Conservation (phyloP, 2,797 vertebrate genomes). For the Hephaestus fuliginosus region DNA sequence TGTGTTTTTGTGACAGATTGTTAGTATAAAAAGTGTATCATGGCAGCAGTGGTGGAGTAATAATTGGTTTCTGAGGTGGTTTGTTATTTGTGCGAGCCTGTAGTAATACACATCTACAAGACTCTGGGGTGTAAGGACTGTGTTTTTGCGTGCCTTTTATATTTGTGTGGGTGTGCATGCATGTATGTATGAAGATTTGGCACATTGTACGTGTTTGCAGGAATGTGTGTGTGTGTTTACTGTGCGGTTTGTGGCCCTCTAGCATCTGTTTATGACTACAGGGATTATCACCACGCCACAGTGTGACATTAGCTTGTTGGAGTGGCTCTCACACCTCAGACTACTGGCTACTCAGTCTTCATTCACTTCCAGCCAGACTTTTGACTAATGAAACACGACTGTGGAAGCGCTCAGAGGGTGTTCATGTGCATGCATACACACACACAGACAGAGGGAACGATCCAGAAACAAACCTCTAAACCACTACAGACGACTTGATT, state of each 20-base stretch:
- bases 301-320: constrained; percentile 74
- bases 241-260: constrained; percentile 68
- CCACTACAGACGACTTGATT: background rate
- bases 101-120: constrained; percentile 12
- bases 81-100: constrained; percentile 43
- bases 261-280: constrained; percentile 82
- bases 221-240: constrained; percentile 57
- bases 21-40: constrained; percentile 41
- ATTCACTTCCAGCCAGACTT: constrained; percentile 62
- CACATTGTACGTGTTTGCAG: constrained; percentile 24
- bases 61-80: constrained; percentile 60
- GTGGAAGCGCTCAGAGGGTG: constrained; percentile 45
- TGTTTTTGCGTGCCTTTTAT: constrained; percentile 18
- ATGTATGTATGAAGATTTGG: constrained; percentile 41
- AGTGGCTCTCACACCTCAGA: constrained; percentile 73
- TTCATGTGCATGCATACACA: constrained; percentile 25
- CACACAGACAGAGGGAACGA: constrained; percentile 8
- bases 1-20: constrained; percentile 35
- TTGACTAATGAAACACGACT: constrained; percentile 67
- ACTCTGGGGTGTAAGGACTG: constrained; percentile 25
- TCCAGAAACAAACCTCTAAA: constrained; percentile 28
- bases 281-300: constrained; percentile 80
- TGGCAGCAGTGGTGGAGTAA: constrained; percentile 44
- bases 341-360: constrained; percentile 54
- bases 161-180: constrained; percentile 21